phyloP scores from a whole-genome alignment of 2,797 vertebrate genomes.

The Lutjanus campechanus region DNA sequence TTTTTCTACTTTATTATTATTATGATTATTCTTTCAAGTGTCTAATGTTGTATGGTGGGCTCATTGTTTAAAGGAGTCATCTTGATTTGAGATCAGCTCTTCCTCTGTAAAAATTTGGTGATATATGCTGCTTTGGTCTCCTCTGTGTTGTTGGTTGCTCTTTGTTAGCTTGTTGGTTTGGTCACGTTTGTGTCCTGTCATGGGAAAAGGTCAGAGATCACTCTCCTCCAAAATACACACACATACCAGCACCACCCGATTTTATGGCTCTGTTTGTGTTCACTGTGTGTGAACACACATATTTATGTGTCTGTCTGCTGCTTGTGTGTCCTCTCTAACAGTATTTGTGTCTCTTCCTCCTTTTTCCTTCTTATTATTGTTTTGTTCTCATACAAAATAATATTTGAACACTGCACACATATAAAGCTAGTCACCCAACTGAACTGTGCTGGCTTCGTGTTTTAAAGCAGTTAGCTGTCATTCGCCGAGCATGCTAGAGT shows the following conservation, averaged over 20 bases:
- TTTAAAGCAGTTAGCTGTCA: conserved; percentile 26
- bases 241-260: conserved; percentile 46
- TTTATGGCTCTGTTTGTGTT: conserved; percentile 55
- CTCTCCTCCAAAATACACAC: conserved; percentile 32
- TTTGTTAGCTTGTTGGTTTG: conserved; percentile 38
- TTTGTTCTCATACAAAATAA: background rate
- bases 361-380: background rate
- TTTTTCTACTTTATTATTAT: background rate
- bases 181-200: conserved; percentile 41
- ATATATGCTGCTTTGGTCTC: conserved; percentile 2
- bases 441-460: conserved; percentile 10
- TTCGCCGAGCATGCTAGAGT: conserved; percentile 7
- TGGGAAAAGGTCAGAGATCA: conserved; percentile 72
- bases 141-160: conserved; percentile 28
- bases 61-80: background rate
- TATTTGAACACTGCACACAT: background rate
- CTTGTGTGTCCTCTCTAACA: background rate
- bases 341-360: background rate
- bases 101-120: background rate
- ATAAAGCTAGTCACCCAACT: background rate
- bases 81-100: background rate
- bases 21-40: too few relatives aligned
- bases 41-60: background rate
- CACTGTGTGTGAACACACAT: conserved; percentile 17
- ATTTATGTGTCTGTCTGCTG: conserved; percentile 29